A percentile compares a stretch with the other conserved stretches of the same genome.
phyloP scores from a whole-genome alignment of 2,888 invertebrate species.

The Ichneumoninae sp. region DNA sequence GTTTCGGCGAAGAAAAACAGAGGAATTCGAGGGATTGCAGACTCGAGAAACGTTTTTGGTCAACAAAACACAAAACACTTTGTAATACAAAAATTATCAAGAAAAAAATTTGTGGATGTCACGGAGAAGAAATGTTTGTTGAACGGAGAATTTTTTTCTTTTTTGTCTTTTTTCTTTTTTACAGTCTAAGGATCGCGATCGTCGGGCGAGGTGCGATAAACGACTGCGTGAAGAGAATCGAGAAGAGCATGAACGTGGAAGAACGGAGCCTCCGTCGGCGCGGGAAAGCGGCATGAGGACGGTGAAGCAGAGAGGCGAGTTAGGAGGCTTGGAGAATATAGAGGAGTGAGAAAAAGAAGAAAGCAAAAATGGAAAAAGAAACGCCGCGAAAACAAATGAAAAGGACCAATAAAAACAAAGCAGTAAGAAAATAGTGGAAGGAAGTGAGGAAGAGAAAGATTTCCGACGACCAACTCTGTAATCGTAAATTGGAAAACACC shows the following conservation, averaged over 20 bases:
- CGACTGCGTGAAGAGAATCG: slow-evolving; percentile 60
- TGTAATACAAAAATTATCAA: too few relatives aligned
- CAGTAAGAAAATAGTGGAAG: neutral
- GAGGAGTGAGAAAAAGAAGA: slow-evolving; percentile 62
- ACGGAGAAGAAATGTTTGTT: slow-evolving; percentile 38
- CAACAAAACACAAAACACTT: too few relatives aligned
- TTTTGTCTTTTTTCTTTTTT: slow-evolving; percentile 24
- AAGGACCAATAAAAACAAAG: neutral
- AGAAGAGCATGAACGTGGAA: slow-evolving; percentile 18
- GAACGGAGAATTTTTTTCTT: slow-evolving; percentile 38
- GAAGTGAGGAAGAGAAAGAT: slow-evolving; percentile 24
- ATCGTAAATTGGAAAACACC: neutral
- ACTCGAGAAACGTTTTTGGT: neutral
- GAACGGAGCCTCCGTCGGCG: slow-evolving; percentile 3
- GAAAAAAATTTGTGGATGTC: slow-evolving; percentile 3
- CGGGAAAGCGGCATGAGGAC: slow-evolving; percentile 47
- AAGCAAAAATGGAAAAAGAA: too few relatives aligned
- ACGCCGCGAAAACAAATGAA: neutral
- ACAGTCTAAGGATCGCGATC: slow-evolving; percentile 44
- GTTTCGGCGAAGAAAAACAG: neutral
- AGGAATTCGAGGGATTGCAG: neutral
- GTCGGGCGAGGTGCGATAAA: slow-evolving; percentile 58
- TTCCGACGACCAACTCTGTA: neutral
- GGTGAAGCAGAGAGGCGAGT: slow-evolving; percentile 42
- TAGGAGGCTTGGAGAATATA: slow-evolving; percentile 16